Percentiles rank a stretch among this genome's conserved stretches.
Evolutionary conservation across 2,797 vertebrate genomes (phyloP).

Genomic region (Podargus strigoides): DNA sequence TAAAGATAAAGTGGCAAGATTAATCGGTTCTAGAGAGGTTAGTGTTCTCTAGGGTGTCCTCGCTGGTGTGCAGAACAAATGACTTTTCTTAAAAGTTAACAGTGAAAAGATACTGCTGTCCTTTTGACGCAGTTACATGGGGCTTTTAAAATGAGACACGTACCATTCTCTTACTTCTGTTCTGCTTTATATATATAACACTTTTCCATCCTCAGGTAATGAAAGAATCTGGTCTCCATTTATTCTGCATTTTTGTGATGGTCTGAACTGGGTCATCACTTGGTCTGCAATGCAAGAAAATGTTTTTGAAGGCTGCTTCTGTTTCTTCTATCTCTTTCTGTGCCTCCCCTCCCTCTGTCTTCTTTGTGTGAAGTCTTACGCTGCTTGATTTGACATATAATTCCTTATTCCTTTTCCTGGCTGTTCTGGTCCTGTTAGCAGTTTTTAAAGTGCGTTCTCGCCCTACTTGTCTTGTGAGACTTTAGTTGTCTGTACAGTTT

Average conservation of each 20-base stretch:
- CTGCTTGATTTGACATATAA: neutral
- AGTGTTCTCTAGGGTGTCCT: neutral
- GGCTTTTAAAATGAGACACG: neutral
- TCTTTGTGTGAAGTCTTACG: neutral
- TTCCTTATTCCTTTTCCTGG: neutral
- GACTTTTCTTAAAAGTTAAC: neutral
- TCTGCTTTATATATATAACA: neutral
- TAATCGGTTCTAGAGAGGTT: neutral
- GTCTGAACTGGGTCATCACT: neutral
- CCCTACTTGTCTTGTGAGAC: neutral
- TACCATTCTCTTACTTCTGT: neutral
- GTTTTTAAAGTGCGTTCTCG: neutral
- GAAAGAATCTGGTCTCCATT: neutral
- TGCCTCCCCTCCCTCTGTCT: neutral
- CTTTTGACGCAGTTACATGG: neutral
- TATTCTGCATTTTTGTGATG: neutral
- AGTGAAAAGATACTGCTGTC: neutral
- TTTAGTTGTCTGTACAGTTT: neutral
- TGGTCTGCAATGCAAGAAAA: neutral
- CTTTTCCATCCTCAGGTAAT: neutral
- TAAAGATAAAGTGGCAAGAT: neutral
- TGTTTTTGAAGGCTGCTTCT: neutral
- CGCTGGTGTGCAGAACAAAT: neutral
- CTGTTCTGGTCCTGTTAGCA: neutral
- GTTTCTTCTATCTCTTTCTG: neutral